Conservation (phyloP, 2,113 vertebrate genomes). For the Rhea americana region DNA sequence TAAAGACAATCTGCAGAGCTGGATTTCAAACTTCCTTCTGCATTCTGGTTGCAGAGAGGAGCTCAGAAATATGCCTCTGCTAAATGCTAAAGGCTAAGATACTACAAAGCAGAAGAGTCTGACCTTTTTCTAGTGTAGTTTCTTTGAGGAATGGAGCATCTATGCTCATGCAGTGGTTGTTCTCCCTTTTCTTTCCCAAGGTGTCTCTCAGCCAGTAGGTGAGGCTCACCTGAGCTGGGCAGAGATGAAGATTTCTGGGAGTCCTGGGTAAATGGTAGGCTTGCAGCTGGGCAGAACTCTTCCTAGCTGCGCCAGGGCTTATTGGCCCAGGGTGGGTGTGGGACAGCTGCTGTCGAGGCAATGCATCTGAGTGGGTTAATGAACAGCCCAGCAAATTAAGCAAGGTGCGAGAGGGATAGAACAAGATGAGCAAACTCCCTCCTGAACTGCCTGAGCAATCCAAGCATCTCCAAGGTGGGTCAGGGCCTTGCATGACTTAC, state of each 20-base stretch:
- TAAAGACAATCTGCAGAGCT: background rate
- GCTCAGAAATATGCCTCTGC: background rate
- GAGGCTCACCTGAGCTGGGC: background rate
- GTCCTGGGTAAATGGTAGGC: background rate
- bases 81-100: background rate
- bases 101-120: background rate
- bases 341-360: fast-evolving
- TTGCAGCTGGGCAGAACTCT: background rate
- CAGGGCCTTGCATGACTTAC: background rate
- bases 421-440: background rate
- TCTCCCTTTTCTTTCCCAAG: background rate
- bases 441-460: background rate
- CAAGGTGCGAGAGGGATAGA: background rate
- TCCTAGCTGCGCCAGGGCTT: background rate
- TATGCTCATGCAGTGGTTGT: background rate
- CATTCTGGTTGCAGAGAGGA: background rate
- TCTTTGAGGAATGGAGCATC: background rate
- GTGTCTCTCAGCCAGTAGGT: background rate
- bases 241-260: background rate
- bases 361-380: background rate
- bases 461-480: background rate
- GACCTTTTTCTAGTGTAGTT: background rate
- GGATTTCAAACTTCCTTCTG: background rate
- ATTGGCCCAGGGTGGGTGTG: background rate
- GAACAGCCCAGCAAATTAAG: background rate